phyloP scores from a whole-genome alignment of 2,797 vertebrate genomes.

The Zenarchopterus dispar region DNA sequence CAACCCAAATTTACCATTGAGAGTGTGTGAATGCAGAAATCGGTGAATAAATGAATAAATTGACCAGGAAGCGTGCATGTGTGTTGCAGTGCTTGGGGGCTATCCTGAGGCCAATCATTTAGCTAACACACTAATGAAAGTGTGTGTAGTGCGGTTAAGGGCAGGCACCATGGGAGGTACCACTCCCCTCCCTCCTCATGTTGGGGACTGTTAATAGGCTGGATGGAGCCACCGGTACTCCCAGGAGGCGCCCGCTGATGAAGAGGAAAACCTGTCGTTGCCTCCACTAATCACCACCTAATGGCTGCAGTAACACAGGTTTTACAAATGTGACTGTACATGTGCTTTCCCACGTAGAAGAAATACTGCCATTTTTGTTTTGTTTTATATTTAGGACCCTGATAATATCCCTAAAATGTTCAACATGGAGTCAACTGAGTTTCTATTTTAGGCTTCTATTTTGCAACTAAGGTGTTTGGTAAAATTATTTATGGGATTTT shows the following conservation, averaged over 20 bases:
- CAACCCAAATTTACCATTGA: conserved; percentile 60
- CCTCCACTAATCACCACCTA: conserved; percentile 80
- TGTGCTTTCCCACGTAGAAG: conserved; percentile 14
- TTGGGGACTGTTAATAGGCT: conserved; percentile 80
- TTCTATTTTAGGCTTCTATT: neutral
- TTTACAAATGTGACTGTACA: conserved; percentile 63
- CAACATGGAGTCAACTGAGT: neutral
- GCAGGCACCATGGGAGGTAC: conserved; percentile 79
- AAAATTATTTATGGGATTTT: neutral
- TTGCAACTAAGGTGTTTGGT: neutral
- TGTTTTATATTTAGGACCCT: neutral
- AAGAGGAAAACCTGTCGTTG: conserved; percentile 79
- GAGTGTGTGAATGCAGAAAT: conserved; percentile 55
- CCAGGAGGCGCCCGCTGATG: conserved; percentile 79
- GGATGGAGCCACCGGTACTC: conserved; percentile 78
- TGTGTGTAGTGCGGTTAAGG: conserved; percentile 79
- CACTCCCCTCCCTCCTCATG: conserved; percentile 73
- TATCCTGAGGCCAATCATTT: conserved; percentile 85
- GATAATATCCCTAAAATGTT: conserved; percentile 7
- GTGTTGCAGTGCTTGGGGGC: conserved; percentile 77
- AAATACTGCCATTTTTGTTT: neutral
- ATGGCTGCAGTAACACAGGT: conserved; percentile 72
- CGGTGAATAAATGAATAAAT: conserved; percentile 80
- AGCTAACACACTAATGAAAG: conserved; percentile 86
- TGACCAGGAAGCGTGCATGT: conserved; percentile 70